Conservation (phyloP, 2,113 vertebrate species). For the Corythaeola cristata region DNA sequence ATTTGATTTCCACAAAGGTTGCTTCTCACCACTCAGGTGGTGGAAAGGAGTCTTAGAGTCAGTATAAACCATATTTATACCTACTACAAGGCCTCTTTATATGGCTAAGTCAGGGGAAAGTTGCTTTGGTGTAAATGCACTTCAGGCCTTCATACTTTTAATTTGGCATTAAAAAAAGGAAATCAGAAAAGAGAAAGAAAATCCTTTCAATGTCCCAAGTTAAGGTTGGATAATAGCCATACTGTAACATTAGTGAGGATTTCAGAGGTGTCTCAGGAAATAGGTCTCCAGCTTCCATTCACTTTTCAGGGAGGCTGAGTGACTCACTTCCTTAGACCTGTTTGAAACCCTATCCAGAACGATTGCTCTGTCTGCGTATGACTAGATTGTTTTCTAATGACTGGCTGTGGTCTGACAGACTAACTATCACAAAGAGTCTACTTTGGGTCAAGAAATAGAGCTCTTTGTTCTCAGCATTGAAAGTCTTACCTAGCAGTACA, state of each 20-base stretch:
- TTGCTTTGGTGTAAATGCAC: neutral
- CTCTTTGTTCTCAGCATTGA: neutral
- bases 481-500: neutral
- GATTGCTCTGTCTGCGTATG: neutral
- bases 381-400: constrained; percentile 27
- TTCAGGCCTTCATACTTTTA: constrained; percentile 2
- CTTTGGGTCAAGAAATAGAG: neutral
- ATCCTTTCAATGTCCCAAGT: neutral
- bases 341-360: constrained; percentile 17
- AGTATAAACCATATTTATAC: constrained; percentile 17
- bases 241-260: constrained; percentile 34
- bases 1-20: neutral
- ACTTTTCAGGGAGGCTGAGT: neutral
- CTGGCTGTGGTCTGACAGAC: neutral
- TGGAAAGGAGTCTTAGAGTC: constrained; percentile 9
- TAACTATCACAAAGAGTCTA: neutral
- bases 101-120: neutral
- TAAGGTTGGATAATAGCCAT: constrained; percentile 7
- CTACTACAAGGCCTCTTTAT: constrained; percentile 19
- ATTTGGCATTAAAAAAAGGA: neutral
- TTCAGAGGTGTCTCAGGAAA: constrained; percentile 50
- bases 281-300: constrained; percentile 36
- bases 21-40: constrained; percentile 14
- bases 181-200: constrained; percentile 19
- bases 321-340: constrained; percentile 51